phyloP scores from a whole-genome alignment of 2,113 vertebrate genomes.

The Macroglossus sobrinus region DNA sequence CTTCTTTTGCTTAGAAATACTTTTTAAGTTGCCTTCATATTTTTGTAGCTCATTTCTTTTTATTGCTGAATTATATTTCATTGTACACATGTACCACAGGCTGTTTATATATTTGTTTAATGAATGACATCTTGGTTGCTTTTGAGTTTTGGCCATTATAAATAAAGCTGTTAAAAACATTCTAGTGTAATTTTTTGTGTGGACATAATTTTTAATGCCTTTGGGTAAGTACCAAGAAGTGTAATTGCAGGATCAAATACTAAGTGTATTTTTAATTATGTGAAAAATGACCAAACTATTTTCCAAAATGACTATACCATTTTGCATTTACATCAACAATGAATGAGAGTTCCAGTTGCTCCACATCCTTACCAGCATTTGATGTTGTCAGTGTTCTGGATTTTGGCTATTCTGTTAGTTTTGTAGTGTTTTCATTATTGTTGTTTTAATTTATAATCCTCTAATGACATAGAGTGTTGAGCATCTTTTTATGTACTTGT shows the following conservation, averaged over 20 bases:
- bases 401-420: not conserved
- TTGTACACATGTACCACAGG: not conserved
- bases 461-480: not conserved
- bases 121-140: not conserved
- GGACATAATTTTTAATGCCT: not conserved
- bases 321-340: not conserved
- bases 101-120: not conserved
- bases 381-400: not conserved
- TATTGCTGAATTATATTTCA: not conserved
- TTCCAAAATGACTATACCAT: not conserved
- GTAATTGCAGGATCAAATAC: too few species aligned
- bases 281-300: not conserved
- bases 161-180: not conserved
- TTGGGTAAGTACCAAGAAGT: not conserved
- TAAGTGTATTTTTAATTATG: not conserved
- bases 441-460: not conserved
- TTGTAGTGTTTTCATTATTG: not conserved
- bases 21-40: not conserved
- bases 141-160: not conserved
- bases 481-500: not conserved
- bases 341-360: not conserved
- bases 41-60: not conserved
- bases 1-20: not conserved
- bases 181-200: not conserved
- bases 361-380: not conserved